Evolutionary conservation across 1,140 invertebrate genomes (phyloP), one percentile per base, ranked within the genome.

Genomic region (Drosophila funebris): DNA sequence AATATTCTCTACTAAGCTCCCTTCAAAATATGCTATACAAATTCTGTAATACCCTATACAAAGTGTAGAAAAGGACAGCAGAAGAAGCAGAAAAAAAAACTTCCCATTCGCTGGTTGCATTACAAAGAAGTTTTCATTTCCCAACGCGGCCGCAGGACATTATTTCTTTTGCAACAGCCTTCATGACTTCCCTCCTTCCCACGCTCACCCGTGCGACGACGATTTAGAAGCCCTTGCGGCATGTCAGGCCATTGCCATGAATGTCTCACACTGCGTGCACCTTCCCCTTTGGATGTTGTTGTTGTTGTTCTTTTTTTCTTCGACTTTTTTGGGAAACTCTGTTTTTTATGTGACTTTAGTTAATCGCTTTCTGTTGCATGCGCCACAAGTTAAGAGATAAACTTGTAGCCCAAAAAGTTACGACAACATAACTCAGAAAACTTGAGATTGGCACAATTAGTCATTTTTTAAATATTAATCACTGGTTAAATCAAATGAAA

Each of bases 121-220:
- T 88, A 82, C 83, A 87, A 87, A 87, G 83, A 87, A 82, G 78
- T 87, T 87, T 85, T 87, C 82, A 83, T 88, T 87, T 88, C 75
- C 74, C 83, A 69, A 54, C 43, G 75, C 46, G 58, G 74, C 82
- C 82, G 67, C 78, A 78, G 82, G 82, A 78, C 83, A 87, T 87
- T 88, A 78, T 87, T 78, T 63, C 72, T 75, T 73, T 69, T 70
- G 43, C 27, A 20, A 29, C 8, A 14, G 8, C 57, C 20, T 13
- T 8, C 14, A 13, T 37, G n/a, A n/a, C n/a, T n/a, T 33, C 33
- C 14, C 2, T 6, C 9, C 8, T 27, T 8, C 36, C 1, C 14
- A 0, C 46, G 1, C 3, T 6, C 20, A 48, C 18, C 56, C 64
- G n/a, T n/a, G n/a, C n/a, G n/a, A n/a, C n/a, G n/a, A 24, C 44